phyloP scores from a whole-genome alignment of 2,888 invertebrate genomes.

The Stenoptilia bipunctidactyla region DNA sequence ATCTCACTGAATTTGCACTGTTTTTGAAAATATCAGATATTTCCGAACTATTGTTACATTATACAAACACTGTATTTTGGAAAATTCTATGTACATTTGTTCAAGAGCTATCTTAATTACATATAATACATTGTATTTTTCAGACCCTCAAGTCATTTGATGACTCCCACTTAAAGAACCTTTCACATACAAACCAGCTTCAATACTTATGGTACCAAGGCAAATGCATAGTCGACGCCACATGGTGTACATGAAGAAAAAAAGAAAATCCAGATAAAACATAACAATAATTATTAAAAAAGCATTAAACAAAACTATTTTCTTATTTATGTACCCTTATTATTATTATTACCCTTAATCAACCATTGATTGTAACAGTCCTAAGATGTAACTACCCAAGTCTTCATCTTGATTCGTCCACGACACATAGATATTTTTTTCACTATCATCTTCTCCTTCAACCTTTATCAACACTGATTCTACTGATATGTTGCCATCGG shows the following conservation, averaged over 20 bases:
- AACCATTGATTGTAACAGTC: conserved; percentile 80
- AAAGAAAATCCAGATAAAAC: conserved; percentile 8
- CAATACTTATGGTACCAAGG: conserved; percentile 89
- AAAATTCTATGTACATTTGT: too few relatives aligned
- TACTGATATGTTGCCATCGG: conserved; percentile 86
- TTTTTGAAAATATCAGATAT: too few relatives aligned
- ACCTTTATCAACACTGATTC: conserved; percentile 94
- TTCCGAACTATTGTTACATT: too few relatives aligned
- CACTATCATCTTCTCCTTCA: conserved; percentile 87
- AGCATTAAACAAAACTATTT: conserved; percentile 9
- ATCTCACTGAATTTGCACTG: too few relatives aligned
- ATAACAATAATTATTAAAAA: conserved; percentile 27
- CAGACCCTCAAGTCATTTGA: background rate
- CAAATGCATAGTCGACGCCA: conserved; percentile 83
- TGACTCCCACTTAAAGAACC: conserved; percentile 49
- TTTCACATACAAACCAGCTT: conserved; percentile 78
- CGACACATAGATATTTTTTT: conserved; percentile 90
- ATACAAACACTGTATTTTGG: too few relatives aligned
- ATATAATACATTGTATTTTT: conserved; percentile 1
- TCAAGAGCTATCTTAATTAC: too few relatives aligned
- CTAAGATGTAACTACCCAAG: conserved; percentile 89
- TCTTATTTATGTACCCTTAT: conserved; percentile 1
- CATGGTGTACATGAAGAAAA: conserved; percentile 77
- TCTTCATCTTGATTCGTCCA: conserved; percentile 98
- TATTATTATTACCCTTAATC: conserved; percentile 38